Conservation (phyloP, 2,797 vertebrate genomes). For the Linurgus olivaceus region DNA sequence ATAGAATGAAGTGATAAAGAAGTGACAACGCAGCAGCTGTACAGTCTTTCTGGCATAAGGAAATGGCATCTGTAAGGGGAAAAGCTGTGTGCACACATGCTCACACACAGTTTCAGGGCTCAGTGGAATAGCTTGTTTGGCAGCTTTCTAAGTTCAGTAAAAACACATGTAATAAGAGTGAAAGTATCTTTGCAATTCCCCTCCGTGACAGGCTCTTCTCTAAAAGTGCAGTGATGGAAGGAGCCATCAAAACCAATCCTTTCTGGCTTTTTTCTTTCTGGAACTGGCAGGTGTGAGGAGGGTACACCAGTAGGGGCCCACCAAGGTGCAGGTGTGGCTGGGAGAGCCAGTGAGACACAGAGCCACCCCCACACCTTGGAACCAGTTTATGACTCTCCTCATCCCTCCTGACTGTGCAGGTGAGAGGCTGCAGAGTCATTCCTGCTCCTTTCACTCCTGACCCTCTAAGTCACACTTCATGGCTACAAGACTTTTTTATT, state of each 20-base stretch:
- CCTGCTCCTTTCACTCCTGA: background rate
- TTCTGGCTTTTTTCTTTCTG: background rate
- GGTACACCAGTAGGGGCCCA: accelerated
- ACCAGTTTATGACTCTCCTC: background rate
- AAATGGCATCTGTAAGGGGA: constrained; percentile 3
- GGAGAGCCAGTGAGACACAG: background rate
- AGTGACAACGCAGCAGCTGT: constrained; percentile 46
- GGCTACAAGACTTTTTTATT: background rate
- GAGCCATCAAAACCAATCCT: background rate
- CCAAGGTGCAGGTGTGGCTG: accelerated
- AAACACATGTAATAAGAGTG: background rate
- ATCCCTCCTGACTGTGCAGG: accelerated
- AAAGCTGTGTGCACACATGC: background rate
- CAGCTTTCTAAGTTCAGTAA: background rate
- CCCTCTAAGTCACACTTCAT: background rate
- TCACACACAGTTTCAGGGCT: background rate
- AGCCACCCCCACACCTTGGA: background rate
- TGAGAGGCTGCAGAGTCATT: background rate
- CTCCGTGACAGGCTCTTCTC: background rate
- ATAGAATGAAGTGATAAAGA: constrained; percentile 17
- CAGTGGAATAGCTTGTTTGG: background rate
- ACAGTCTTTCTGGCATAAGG: background rate
- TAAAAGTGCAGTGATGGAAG: background rate
- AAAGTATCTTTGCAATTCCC: background rate
- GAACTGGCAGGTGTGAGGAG: background rate